phyloP scores from a whole-genome alignment of 1,140 invertebrate species.

The Aphis gossypii region DNA sequence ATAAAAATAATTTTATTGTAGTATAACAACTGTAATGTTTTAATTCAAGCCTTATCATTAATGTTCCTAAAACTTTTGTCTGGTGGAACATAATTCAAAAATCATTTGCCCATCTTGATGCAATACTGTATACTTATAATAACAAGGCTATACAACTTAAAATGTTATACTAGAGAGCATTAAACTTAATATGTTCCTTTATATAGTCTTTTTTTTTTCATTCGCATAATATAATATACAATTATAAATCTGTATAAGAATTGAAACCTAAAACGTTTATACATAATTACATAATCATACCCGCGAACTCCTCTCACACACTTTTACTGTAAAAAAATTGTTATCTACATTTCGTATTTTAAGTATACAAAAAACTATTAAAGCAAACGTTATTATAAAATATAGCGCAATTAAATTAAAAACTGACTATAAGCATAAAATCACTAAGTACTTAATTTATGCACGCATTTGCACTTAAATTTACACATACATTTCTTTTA shows the following conservation, averaged over 20 bases:
- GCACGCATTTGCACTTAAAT: not conserved
- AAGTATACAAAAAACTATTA: not conserved
- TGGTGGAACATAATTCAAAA: not conserved
- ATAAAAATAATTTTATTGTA: not conserved
- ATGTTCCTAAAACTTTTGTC: not conserved
- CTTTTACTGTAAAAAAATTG: not conserved
- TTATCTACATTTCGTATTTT: not conserved
- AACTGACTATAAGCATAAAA: not conserved
- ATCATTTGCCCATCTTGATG: not conserved
- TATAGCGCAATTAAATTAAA: not conserved
- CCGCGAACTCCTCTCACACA: not conserved
- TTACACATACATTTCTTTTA: not conserved
- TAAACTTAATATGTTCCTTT: not conserved
- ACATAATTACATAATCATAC: not conserved
- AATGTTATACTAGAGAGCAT: not conserved
- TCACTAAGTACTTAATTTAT: not conserved
- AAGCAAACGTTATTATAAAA: not conserved
- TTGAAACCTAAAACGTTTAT: not conserved
- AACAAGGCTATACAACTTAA: not conserved
- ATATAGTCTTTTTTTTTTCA: not conserved
- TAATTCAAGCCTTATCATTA: slow-evolving; percentile 8
- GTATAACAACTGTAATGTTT: not conserved
- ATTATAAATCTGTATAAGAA: not conserved
- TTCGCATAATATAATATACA: not conserved
- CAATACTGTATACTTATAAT: not conserved